Base-by-base conservation (phyloP, 2,888 invertebrate species). In the Eledone cirrhosa region DNA sequence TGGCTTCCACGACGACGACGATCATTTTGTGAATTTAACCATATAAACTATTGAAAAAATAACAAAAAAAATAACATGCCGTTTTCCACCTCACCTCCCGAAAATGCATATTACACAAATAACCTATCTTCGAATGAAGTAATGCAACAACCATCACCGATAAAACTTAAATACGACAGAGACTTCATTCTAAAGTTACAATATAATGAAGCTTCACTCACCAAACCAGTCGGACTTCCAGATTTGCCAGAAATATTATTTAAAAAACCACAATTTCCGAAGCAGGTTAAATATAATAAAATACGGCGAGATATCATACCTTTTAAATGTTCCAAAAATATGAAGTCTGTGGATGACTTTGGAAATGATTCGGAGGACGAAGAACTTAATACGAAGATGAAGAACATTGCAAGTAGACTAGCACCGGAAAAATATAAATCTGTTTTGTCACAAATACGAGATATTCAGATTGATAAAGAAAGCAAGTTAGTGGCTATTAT, bases 381-480 rank as follows among this genome's bases (percentile, higher is more conserved):
- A 22, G 72, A 72, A 22, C 4, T 3, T 22, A 72, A 67, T 19
- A 41, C 41, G 41, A 29, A 31, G 19, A 29, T 67, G 29, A 31
- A 14, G 14, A 31, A 67, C 14, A 65, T 29, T 14, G 14, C 29
- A 27, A 29, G 29, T 27, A 67, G 29, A 16, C 27, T 29, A 29
- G 31, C 29, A 14, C 29, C 67, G 3, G 67, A 67, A 22, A 67
- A 31, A 27, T 67, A 72, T 11, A 69, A 69, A 22, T 33, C 69
- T 22, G 31, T 72, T 41, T 41, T 72, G 5, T 72, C 72, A 72
- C 33, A 72, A 7, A 72, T 72, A 72, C 72, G 72, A 16, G 31
- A 41, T 33, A 72, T 72, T 72, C 72, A 72, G 31, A 33, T 72
- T 41, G 72, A 72, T 27, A 72, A 31, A 2, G 72, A 72, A 31